Base-by-base conservation (phyloP, 2,113 vertebrate genomes). In the Macroglossus sobrinus region DNA sequence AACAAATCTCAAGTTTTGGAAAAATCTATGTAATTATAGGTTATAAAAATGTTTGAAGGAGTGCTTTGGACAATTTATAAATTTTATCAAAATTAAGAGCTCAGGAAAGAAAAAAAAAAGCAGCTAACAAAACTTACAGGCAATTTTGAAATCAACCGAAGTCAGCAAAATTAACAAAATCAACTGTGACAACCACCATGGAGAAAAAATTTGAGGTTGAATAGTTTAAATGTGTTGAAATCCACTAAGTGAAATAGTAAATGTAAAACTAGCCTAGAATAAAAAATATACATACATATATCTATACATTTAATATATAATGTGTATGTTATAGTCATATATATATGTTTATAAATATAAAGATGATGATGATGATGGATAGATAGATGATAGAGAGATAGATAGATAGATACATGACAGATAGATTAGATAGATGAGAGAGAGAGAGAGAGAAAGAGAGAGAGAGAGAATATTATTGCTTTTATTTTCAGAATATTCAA, bases 101-200 rank as follows among this genome's bases (percentile, higher is more conserved):
- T 59, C 57, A 59, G 57, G 57, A 57, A 57, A 57, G 8, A 24
- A 59, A 59, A 26, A 26, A 59, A 26, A 59, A 59, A 26, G 22
- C 22, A 59, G 57, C 22, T 11, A 59, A 59, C 57, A 59, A 59
- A 24, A 59, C 57, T 59, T 59, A 43, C 33, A 33, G 35, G 14
- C 69, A 78, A 91, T 69, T 94, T 80, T 40, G 64, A 97, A 86
- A 72, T 87, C 16, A 69, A 53, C 7, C 2, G 21, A 79, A 92
- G 16, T 45, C 28, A 86, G 50, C 50, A 50, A 50, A 50, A 50
- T 50, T 50, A 50, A 50, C 50, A 50, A 50, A 50, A 50, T 50
- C 50, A 59, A 89, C 55, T 40, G 59, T 10, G 16, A 66, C 18
- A 63, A 38, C 50, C 8, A 84, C 12, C 19, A 43, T 35, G 11